These are phyloP conservation scores for Elephas maximus DNA, from an alignment of 2,113 vertebrate species.

Conservation along the genomic window DNA sequence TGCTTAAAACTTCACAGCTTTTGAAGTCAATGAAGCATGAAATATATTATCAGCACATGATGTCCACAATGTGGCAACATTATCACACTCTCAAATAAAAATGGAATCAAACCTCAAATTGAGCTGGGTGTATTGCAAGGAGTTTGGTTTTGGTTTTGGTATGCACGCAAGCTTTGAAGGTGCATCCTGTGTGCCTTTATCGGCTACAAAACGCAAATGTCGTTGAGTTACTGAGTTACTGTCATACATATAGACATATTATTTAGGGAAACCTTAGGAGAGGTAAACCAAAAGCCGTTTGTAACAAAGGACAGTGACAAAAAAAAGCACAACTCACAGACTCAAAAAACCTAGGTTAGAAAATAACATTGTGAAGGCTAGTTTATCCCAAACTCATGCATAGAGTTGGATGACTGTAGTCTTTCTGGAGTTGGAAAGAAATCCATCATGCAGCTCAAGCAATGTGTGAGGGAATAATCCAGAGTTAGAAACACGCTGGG, in stretches of 20 bases:
- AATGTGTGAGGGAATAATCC: constrained; percentile 56
- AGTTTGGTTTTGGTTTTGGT: too few species aligned
- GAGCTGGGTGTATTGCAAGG: neutral
- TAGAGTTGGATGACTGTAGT: neutral
- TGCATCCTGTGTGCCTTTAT: constrained; percentile 30
- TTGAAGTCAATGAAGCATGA: constrained; percentile 59
- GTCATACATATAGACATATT: neutral
- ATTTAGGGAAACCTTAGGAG: neutral
- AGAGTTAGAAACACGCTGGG: neutral
- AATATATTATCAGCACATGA: constrained; percentile 33
- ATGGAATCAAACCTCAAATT: neutral
- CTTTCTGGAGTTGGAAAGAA: neutral
- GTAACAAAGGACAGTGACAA: neutral
- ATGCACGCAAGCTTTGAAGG: constrained; percentile 1
- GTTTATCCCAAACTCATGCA: neutral
- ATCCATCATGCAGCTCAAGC: constrained; percentile 54
- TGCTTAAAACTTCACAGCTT: constrained; percentile 56
- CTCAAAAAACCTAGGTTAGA: constrained; percentile 18
- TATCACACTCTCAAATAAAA: constrained; percentile 71
- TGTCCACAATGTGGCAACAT: constrained; percentile 55
- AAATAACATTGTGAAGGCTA: neutral
- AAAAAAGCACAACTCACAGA: constrained; percentile 12
- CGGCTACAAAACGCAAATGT: constrained; percentile 44
- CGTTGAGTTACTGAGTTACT: constrained; percentile 32
- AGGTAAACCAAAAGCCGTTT: neutral